Evolutionary conservation across 2,888 invertebrate species (phyloP).

Genomic region (Nephrotoma appendiculata): DNA sequence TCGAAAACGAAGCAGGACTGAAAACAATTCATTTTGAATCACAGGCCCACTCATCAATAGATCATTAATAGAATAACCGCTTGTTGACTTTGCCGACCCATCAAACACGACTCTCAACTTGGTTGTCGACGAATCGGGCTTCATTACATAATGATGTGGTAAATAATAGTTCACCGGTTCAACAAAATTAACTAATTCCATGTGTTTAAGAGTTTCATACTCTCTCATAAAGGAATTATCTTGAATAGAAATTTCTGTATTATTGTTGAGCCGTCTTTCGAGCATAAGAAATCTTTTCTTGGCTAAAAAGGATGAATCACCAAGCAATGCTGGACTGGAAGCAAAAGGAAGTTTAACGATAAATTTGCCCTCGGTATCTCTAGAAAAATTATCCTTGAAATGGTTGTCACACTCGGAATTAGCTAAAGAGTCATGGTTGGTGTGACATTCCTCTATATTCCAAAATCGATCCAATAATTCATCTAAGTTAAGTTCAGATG

Average conservation of each 20-base stretch:
- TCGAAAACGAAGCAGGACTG: not conserved
- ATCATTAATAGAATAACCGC: not conserved
- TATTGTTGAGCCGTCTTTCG: not conserved
- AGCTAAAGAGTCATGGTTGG: too few species aligned
- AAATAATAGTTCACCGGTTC: slow-evolving; percentile 4
- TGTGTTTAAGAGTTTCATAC: not conserved
- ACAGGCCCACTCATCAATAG: not conserved
- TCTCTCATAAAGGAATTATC: not conserved
- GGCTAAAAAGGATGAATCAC: not conserved
- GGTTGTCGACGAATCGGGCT: not conserved
- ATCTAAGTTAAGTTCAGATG: not conserved
- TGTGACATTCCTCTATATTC: not conserved
- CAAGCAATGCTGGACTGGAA: not conserved
- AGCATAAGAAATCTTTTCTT: not conserved
- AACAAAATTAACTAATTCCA: not conserved
- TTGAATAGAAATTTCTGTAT: not conserved
- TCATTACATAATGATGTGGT: not conserved
- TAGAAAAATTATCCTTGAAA: not conserved
- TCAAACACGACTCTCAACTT: not conserved
- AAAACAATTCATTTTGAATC: not conserved
- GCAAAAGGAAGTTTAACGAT: not conserved
- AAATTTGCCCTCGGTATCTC: not conserved
- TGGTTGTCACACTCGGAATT: not conserved
- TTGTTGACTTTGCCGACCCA: not conserved
- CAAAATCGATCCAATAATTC: not conserved